These are phyloP conservation scores for Amblyornis subalaris DNA, from an alignment of 2,113 vertebrate species.

Conservation along the genomic window DNA sequence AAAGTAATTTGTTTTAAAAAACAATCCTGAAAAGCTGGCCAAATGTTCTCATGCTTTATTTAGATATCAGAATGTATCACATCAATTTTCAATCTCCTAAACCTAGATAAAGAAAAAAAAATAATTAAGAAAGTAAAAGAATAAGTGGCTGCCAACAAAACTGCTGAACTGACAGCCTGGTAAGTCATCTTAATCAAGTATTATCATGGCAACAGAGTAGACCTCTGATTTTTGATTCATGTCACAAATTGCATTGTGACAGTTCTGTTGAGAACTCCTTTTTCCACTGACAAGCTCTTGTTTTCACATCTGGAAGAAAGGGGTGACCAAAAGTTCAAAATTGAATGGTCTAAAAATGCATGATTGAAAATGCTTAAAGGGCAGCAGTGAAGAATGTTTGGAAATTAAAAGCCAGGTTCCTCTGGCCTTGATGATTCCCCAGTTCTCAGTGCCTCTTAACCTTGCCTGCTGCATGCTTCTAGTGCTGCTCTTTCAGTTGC, in stretches of 20 bases:
- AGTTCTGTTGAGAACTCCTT: slow-evolving; percentile 22
- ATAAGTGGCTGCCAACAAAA: background rate
- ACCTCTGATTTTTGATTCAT: slow-evolving; percentile 15
- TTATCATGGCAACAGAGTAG: background rate
- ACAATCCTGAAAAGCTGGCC: background rate
- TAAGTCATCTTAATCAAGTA: slow-evolving; percentile 7
- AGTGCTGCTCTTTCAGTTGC: background rate
- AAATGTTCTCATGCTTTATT: slow-evolving; percentile 3
- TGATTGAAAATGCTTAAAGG: slow-evolving; percentile 21
- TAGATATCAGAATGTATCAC: background rate
- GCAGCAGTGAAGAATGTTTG: background rate
- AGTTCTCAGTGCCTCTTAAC: background rate
- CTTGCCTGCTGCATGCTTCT: rapidly evolving
- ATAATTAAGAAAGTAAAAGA: slow-evolving; percentile 7
- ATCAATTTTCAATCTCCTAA: background rate
- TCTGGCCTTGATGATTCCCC: background rate
- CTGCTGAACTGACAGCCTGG: background rate
- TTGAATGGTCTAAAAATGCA: background rate
- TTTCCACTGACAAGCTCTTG: slow-evolving; percentile 17
- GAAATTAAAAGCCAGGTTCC: background rate
- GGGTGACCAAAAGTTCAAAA: slow-evolving; percentile 50
- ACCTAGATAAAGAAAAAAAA: slow-evolving; percentile 7
- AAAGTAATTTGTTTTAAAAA: background rate
- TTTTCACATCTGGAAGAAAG: slow-evolving; percentile 52
- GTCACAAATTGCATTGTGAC: background rate